phyloP scores from a whole-genome alignment of 2,113 vertebrate genomes.

The Microcebus jonahi region DNA sequence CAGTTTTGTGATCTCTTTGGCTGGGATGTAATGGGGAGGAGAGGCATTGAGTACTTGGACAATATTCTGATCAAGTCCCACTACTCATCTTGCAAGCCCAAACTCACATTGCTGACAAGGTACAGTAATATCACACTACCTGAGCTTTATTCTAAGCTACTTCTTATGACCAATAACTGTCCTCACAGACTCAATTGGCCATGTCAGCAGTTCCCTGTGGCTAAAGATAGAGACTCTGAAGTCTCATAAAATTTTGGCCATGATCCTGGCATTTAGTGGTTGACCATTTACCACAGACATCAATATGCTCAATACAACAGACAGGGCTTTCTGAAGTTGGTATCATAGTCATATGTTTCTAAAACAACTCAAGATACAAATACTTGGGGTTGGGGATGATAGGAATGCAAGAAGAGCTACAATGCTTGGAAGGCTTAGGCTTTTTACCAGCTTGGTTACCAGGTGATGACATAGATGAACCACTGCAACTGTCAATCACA shows the following conservation, averaged over 20 bases:
- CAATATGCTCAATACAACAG: background rate
- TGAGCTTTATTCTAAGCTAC: no score
- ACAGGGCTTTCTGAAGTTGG: background rate
- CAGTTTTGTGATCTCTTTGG: no score
- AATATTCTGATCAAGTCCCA: no score
- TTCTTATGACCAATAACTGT: no score
- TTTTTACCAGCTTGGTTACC: background rate
- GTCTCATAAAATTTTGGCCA: background rate
- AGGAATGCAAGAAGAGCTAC: background rate
- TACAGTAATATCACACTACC: no score
- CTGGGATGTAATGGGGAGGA: no score
- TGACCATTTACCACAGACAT: background rate
- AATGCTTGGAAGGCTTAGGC: background rate
- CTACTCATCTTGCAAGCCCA: no score
- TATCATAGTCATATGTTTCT: background rate
- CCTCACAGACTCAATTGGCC: no score
- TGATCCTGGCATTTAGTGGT: background rate
- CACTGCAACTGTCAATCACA: background rate
- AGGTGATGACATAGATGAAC: background rate
- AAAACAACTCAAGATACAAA: background rate
- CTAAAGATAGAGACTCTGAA: background rate
- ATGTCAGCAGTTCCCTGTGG: background rate
- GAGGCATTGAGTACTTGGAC: no score
- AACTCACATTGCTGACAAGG: no score
- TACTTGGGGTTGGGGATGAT: background rate